A percentile compares a stretch with the other conserved stretches of the same genome.
Conservation (phyloP, 2,888 invertebrate species). For the Cylindroiulus punctatus region DNA sequence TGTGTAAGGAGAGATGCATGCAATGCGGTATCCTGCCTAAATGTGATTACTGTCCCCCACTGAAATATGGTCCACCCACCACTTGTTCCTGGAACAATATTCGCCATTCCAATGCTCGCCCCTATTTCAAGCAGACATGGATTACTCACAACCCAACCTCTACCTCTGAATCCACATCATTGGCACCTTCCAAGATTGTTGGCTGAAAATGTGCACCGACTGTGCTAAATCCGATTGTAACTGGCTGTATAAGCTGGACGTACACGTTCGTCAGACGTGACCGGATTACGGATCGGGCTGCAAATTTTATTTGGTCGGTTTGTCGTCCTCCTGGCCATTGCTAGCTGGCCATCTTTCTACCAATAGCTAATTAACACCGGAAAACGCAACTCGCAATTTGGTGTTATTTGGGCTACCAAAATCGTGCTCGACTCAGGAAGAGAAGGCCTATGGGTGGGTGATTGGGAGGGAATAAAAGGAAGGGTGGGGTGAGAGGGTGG, state of each 20-base stretch:
- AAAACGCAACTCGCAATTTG: constrained; percentile 56
- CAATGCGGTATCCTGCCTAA: too few relatives aligned
- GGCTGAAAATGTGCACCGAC: constrained; percentile 47
- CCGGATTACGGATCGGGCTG: constrained; percentile 50
- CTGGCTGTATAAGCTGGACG: constrained; percentile 54
- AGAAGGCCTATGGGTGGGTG: constrained; percentile 44
- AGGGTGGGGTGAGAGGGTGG: background rate
- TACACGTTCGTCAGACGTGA: constrained; percentile 54
- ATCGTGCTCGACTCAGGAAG: constrained; percentile 51
- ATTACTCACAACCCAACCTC: background rate
- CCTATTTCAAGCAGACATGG: background rate
- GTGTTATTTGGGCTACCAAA: constrained; percentile 56
- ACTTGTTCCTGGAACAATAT: background rate
- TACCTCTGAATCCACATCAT: constrained; percentile 15
- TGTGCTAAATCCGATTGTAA: constrained; percentile 54
- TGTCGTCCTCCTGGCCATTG: constrained; percentile 50
- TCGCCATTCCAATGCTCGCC: background rate
- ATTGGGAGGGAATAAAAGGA: constrained; percentile 8
- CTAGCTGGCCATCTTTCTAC: constrained; percentile 49
- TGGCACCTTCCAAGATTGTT: constrained; percentile 49
- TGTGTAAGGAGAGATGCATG: too few relatives aligned
- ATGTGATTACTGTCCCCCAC: too few relatives aligned
- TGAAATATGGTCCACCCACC: too few relatives aligned
- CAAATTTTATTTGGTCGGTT: constrained; percentile 56
- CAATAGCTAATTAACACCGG: constrained; percentile 57